Evolutionary conservation across 2,113 vertebrate genomes (phyloP).

Genomic region (Cnemophilus loriae): DNA sequence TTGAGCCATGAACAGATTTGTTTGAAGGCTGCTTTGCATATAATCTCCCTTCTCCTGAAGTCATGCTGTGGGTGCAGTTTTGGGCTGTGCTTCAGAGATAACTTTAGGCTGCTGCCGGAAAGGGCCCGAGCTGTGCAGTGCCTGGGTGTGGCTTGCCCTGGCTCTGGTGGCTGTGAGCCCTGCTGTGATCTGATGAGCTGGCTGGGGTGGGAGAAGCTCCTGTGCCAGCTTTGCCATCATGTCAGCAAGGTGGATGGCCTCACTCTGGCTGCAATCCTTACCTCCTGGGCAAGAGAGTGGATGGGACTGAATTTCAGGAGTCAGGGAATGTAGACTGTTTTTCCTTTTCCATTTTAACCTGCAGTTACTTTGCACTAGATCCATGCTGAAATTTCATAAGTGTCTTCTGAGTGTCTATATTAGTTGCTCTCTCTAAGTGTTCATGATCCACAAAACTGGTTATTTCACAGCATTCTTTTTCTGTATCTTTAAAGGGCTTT

Average conservation of each 20-base stretch:
- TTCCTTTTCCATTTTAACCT: neutral
- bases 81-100: neutral
- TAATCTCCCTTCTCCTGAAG: neutral
- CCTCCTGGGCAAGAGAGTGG: neutral
- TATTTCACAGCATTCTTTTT: neutral
- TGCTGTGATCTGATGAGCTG: neutral
- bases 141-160: neutral
- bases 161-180: neutral
- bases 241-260: neutral
- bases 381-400: accelerated
- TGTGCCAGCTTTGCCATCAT: neutral
- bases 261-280: neutral
- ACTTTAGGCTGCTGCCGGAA: neutral
- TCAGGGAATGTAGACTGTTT: neutral
- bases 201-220: neutral
- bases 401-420: neutral
- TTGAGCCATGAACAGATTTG: neutral
- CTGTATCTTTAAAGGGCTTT: neutral
- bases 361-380: neutral
- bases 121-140: neutral
- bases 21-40: neutral
- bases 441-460: neutral
- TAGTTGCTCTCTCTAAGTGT: neutral
- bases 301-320: neutral
- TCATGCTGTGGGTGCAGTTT: neutral